Evolutionary conservation across 2,113 vertebrate species (phyloP).

Genomic region (Oncorhynchus masou): DNA sequence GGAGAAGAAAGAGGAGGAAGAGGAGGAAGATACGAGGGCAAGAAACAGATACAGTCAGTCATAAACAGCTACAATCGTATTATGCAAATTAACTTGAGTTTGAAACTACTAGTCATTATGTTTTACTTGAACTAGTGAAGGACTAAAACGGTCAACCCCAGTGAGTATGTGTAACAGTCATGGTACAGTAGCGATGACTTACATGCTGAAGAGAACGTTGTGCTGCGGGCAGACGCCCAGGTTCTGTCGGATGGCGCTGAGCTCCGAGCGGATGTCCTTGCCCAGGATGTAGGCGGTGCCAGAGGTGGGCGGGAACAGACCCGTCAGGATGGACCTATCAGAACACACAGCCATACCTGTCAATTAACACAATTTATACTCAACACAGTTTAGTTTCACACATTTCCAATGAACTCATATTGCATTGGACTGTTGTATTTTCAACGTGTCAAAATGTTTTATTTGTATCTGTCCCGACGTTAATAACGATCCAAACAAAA

Average conservation of each 20-base stretch:
- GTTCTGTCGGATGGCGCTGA: constrained; percentile 89
- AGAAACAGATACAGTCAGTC: not conserved
- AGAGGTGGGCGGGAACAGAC: constrained; percentile 93
- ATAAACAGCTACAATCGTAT: not conserved
- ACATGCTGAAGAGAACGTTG: constrained; percentile 97
- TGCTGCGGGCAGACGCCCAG: constrained; percentile 96
- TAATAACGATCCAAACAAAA: too few species aligned
- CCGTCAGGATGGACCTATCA: constrained; percentile 94
- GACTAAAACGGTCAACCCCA: too few species aligned
- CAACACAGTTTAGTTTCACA: too few species aligned
- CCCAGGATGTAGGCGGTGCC: constrained; percentile 96
- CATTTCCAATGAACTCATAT: too few species aligned
- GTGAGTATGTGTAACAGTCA: too few species aligned
- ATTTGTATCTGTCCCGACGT: too few species aligned
- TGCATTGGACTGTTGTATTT: too few species aligned
- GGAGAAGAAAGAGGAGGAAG: not conserved
- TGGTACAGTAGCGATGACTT: constrained; percentile 44
- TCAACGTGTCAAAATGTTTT: too few species aligned
- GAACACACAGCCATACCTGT: not conserved
- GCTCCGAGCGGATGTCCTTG: constrained; percentile 90
- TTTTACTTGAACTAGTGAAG: too few species aligned
- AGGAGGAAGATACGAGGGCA: not conserved
- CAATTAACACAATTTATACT: not conserved
- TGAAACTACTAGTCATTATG: too few species aligned
- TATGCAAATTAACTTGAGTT: too few species aligned